These are phyloP conservation scores for Watsonalla cultraria DNA, from an alignment of 2,888 invertebrate species.

Conservation along the genomic window DNA sequence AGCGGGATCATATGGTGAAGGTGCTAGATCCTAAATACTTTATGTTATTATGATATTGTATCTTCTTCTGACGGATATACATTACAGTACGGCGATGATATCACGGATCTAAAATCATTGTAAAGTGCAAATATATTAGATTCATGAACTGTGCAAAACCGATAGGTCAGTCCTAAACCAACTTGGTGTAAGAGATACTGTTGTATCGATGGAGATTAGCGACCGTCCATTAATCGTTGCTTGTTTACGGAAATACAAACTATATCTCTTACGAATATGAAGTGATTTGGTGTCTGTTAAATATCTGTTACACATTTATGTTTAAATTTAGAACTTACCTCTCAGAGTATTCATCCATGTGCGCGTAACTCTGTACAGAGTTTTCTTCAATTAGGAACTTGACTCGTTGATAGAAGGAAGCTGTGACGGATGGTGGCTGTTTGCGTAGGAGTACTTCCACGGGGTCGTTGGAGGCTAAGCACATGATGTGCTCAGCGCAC, in stretches of 20 bases:
- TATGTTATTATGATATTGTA: slow-evolving; percentile 56
- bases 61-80: slow-evolving; percentile 57
- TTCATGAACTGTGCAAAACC: slow-evolving; percentile 65
- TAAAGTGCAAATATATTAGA: slow-evolving; percentile 69
- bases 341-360: slow-evolving; percentile 98
- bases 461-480: slow-evolving; percentile 97
- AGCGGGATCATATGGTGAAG: slow-evolving; percentile 66
- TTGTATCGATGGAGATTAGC: slow-evolving; percentile 13
- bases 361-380: slow-evolving; percentile 98
- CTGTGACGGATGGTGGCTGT: slow-evolving; percentile 97
- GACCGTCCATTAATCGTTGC: neutral
- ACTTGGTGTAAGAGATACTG: slow-evolving; percentile 59
- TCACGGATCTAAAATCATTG: slow-evolving; percentile 68
- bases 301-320: slow-evolving; percentile 25
- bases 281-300: slow-evolving; percentile 66
- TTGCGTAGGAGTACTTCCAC: slow-evolving; percentile 97
- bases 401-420: slow-evolving; percentile 98
- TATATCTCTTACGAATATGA: slow-evolving; percentile 63
- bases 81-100: slow-evolving; percentile 64
- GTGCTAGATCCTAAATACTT: slow-evolving; percentile 68
- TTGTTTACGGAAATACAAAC: slow-evolving; percentile 18
- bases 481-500: slow-evolving; percentile 95
- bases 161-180: slow-evolving; percentile 58
- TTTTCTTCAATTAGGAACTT: slow-evolving; percentile 99
- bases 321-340: slow-evolving; percentile 85